These are phyloP conservation scores for Hirundichthys speculiger DNA, from an alignment of 2,113 vertebrate species.

Conservation along the genomic window DNA sequence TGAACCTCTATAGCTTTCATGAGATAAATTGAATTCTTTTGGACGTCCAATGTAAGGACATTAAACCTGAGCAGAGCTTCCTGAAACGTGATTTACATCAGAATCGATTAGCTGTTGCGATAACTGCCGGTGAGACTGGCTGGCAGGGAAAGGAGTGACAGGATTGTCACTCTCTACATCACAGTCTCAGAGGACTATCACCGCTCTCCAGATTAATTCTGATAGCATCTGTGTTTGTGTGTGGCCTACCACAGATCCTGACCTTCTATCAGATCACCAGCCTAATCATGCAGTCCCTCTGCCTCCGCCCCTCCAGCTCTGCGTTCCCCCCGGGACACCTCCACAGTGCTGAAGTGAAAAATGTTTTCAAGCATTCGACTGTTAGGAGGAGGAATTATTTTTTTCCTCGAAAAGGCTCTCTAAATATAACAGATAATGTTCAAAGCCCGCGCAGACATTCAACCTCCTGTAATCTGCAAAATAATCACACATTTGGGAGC, in stretches of 20 bases:
- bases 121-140: conserved; percentile 8
- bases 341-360: conserved; percentile 46
- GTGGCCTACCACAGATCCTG: conserved; percentile 53
- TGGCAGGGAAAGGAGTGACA: conserved; percentile 38
- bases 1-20: not conserved
- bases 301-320: conserved; percentile 39
- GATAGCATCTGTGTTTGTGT: conserved; percentile 71
- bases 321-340: conserved; percentile 36
- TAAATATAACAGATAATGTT: conserved; percentile 45
- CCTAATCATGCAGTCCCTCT: conserved; percentile 54
- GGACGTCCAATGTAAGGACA: not conserved
- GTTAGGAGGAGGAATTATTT: conserved; percentile 28
- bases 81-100: conserved; percentile 45
- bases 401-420: conserved; percentile 32
- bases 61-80: conserved; percentile 18
- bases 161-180: conserved; percentile 45
- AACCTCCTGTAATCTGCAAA: conserved; percentile 37
- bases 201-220: conserved; percentile 53
- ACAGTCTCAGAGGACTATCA: conserved; percentile 54
- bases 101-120: conserved; percentile 59
- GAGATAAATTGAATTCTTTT: not conserved
- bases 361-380: conserved; percentile 48
- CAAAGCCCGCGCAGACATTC: conserved; percentile 6
- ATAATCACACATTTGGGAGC: conserved; percentile 27
- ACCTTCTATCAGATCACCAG: conserved; percentile 66